phyloP scores from a whole-genome alignment of 2,797 vertebrate genomes.

The Typhlichthys eigenmanni region DNA sequence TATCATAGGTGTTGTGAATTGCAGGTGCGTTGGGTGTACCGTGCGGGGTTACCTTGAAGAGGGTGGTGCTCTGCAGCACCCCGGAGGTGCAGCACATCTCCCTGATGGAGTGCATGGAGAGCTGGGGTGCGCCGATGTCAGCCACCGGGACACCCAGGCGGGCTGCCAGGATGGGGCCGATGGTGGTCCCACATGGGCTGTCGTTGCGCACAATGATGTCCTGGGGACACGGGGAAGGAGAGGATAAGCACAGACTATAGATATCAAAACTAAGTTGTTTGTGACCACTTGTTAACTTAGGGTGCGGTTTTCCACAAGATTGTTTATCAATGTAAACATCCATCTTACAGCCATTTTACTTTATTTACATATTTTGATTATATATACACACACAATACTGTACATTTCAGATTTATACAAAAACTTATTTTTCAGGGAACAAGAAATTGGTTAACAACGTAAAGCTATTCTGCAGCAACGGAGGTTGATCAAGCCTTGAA shows the following conservation, averaged over 20 bases:
- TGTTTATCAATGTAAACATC: no score
- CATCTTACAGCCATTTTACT: no score
- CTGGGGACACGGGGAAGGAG: conserved; percentile 60
- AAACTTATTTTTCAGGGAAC: no score
- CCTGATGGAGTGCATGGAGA: conserved; percentile 97
- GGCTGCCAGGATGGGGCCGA: conserved; percentile 91
- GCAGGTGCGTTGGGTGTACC: background rate
- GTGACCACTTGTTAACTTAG: no score
- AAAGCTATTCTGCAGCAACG: no score
- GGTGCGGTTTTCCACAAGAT: no score
- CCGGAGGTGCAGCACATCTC: conserved; percentile 97
- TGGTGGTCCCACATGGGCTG: conserved; percentile 89
- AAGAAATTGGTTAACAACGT: no score
- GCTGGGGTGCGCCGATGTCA: conserved; percentile 90
- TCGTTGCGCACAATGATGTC: conserved; percentile 97
- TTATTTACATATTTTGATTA: no score
- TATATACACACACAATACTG: no score
- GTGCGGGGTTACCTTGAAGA: conserved; percentile 85
- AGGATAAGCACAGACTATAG: background rate
- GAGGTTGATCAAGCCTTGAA: no score
- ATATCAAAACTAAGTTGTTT: background rate
- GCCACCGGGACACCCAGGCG: conserved; percentile 89
- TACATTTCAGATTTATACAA: no score
- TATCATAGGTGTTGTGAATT: background rate
- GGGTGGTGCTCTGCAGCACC: conserved; percentile 87